phyloP scores from a whole-genome alignment of 2,113 vertebrate species.

The Anolis carolinensis region DNA sequence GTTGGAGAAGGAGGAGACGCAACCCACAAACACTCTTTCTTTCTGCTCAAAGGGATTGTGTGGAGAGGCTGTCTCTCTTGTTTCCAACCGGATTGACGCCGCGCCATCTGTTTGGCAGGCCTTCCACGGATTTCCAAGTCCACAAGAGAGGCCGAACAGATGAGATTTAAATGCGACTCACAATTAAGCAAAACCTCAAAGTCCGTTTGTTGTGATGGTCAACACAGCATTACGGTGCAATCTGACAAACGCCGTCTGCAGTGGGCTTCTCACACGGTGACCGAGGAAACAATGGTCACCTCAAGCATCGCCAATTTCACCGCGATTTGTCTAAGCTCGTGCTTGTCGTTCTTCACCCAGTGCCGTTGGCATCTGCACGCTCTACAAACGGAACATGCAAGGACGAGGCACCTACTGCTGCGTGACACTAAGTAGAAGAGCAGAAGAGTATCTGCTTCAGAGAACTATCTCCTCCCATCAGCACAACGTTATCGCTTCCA shows the following conservation, averaged over 20 bases:
- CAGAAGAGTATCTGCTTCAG: conserved; percentile 3
- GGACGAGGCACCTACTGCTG: background rate
- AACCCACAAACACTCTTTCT: conserved; percentile 54
- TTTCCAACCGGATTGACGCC: conserved; percentile 78
- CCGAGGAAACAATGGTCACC: background rate
- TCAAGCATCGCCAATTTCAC: conserved; percentile 25
- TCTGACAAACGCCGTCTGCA: conserved; percentile 10
- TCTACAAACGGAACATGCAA: background rate
- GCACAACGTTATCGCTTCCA: conserved; percentile 20
- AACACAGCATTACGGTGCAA: conserved; percentile 51
- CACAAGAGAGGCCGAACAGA: conserved; percentile 35
- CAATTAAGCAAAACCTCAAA: conserved; percentile 67
- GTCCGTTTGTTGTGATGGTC: conserved; percentile 56
- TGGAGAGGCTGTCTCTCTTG: conserved; percentile 79
- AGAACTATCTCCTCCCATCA: background rate
- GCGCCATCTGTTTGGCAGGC: conserved; percentile 75
- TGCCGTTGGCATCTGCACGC: background rate
- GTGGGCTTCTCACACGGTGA: conserved; percentile 12
- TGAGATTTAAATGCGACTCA: conserved; percentile 65
- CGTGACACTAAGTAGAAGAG: background rate
- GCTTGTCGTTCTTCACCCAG: background rate
- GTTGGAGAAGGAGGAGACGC: conserved; percentile 16
- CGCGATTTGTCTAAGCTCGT: background rate
- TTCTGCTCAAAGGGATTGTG: conserved; percentile 73
- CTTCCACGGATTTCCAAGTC: conserved; percentile 47